Base-by-base conservation (phyloP, 2,888 invertebrate genomes). In the Cephalotes varians region DNA sequence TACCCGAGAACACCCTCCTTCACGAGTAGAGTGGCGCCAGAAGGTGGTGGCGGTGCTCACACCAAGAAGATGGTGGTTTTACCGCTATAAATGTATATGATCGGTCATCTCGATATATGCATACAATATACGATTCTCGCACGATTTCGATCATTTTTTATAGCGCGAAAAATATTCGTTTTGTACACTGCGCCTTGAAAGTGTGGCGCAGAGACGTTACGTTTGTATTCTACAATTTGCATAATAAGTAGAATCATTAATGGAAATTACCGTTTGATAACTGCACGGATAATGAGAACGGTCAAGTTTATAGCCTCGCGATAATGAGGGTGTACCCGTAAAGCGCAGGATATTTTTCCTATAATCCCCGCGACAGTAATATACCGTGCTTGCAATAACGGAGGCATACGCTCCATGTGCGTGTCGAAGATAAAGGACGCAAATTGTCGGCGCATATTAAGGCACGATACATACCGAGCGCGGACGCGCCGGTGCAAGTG, bases 1-100 rank as follows among this genome's bases (percentile, higher is more conserved):
- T 87, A 88, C 87, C 88, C 90, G 87, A 88, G 88, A 90, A 88
- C 90, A 88, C 83, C 87, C 89, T 84, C 85, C 80, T 85, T 86
- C 82, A 73, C 77, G 81, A 76, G 79, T 80, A 62, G n/a, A 56
- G 56, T 65, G 62, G 80, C 81, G 82, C 51, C 54, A 84, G 82
- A 84, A 80, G 73, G 74, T 71, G 86, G 47, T 65, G 80, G 82
- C 73, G 82, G 54, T 76, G 84, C 82, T 82, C 82, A 72, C 69
- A 82, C 80, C 67, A 79, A 83, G 84, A 86, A 87, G 86, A 83
- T 79, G 86, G 82, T 88, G 71, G 82, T 83, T 83, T 85, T 81
- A 81, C 49, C 65, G 62, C 62, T 71, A 62, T 82, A 77, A 84
- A 86, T 84, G n/a, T n/a, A n/a, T n/a, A 76, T 49, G 56, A 49